These are phyloP conservation scores for Daubentonia madagascariensis DNA, from an alignment of 2,113 vertebrate genomes.

Conservation along the genomic window DNA sequence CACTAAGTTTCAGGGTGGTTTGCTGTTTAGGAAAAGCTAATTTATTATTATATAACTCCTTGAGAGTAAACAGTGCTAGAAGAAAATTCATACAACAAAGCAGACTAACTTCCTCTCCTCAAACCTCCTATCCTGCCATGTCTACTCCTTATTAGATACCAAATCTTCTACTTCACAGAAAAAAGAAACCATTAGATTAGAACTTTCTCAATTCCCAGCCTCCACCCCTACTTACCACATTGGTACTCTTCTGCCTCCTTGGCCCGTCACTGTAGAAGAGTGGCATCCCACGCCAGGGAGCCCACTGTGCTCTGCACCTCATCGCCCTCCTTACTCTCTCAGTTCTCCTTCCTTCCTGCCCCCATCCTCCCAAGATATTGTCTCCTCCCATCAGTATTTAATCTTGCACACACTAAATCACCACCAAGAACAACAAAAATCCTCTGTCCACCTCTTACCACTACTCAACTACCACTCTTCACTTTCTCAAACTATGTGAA, in stretches of 20 bases:
- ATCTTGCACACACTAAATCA: background rate
- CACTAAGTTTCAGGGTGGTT: background rate
- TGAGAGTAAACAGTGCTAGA: background rate
- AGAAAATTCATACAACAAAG: background rate
- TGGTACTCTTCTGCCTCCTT: background rate
- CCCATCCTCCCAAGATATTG: background rate
- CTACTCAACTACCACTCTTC: background rate
- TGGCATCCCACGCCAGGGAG: rapidly evolving
- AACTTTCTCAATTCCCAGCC: background rate
- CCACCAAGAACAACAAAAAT: background rate
- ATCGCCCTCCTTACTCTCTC: background rate
- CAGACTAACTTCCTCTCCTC: background rate
- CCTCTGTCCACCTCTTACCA: background rate
- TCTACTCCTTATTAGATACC: background rate
- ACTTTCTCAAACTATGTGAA: background rate
- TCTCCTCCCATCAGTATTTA: background rate
- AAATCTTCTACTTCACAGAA: background rate
- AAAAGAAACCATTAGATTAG: background rate
- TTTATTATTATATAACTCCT: background rate
- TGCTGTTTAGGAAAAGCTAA: background rate
- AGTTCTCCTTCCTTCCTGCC: background rate
- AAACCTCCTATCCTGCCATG: background rate
- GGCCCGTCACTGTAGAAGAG: background rate
- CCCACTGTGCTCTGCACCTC: background rate
- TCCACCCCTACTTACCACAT: background rate